Conservation (phyloP, 2,113 vertebrate species). For the Tapirus terrestris region DNA sequence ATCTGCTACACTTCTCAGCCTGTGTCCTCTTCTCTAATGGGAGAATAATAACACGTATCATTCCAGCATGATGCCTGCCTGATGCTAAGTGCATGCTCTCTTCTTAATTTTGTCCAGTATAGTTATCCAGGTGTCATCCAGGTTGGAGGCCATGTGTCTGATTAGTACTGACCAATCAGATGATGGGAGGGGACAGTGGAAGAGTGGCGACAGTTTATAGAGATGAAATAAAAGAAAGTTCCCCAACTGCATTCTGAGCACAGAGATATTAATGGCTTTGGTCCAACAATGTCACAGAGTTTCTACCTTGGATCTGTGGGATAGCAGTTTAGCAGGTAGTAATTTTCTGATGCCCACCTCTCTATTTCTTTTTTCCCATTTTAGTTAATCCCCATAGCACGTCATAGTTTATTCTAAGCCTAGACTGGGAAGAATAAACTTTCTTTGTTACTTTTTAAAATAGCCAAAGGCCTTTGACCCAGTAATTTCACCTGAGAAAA, state of each 20-base stretch:
- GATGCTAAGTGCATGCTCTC: background rate
- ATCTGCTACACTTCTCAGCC: background rate
- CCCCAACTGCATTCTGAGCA: background rate
- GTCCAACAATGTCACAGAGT: background rate
- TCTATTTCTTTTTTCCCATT: background rate
- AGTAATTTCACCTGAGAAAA: conserved; percentile 34
- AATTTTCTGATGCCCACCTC: background rate
- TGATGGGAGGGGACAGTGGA: too few relatives aligned
- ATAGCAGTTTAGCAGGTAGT: background rate
- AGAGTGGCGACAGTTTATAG: background rate
- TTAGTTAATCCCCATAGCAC: background rate
- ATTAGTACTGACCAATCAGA: background rate
- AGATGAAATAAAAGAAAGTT: background rate
- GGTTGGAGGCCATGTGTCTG: background rate
- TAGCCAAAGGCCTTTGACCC: background rate
- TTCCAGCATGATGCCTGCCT: background rate
- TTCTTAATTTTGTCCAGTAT: background rate
- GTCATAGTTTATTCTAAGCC: background rate
- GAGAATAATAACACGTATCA: background rate
- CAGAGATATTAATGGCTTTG: background rate
- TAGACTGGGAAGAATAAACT: background rate
- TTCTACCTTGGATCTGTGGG: background rate
- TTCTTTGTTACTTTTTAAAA: conserved; percentile 44
- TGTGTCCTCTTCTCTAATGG: background rate
- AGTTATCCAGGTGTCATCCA: background rate